Evolutionary conservation across 2,113 vertebrate species (phyloP), one percentile per base, ranked within the genome.

Genomic region (Neodontobutis hainanensis): DNA sequence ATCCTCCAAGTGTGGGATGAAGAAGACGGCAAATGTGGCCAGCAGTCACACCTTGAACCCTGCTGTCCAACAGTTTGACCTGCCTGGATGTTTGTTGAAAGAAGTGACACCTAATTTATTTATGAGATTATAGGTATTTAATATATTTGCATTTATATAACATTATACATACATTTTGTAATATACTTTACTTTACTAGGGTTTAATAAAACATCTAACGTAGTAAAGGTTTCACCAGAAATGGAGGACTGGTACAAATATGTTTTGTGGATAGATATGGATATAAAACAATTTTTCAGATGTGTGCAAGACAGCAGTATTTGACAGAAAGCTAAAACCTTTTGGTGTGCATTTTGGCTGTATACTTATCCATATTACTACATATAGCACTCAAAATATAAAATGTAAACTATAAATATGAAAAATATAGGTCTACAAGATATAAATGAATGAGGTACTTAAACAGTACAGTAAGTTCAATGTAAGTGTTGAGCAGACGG

Each of bases 1-100:
- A 75, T 66, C 61, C 77, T 77, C 43, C 15, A 50, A 78, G 70
- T 73, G 61, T 70, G 80, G 77, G 56, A 68, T 68, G 67, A 72
- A 32, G 71, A 51, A 68, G 73, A 68, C 66, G 60, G 51, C 19
- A 6, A 60, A 45, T 66, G 46, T 64, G 66, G 65, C 51, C 64
- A 70, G 62, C 70, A 42, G 71, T 85, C 77, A 85, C 58, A 47
- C 40, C 62, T 55, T 77, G 65, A 40, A 57, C 55, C 61, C 32
- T 35, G 38, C 50, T 40, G 27, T 51, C 52, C 52, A 71, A 70
- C 32, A 70, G 62, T 53, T 61, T 52, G 52, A 57, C 57, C 43
- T 70, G 68, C 65, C 56, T 61, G 50, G 32, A 71, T 72, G 58
- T 56, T 63, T 68, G 55, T 58, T 60, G 32, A 35, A 45, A 50